phyloP scores from a whole-genome alignment of 2,888 invertebrate species.

The Sarcophaga subvicina region DNA sequence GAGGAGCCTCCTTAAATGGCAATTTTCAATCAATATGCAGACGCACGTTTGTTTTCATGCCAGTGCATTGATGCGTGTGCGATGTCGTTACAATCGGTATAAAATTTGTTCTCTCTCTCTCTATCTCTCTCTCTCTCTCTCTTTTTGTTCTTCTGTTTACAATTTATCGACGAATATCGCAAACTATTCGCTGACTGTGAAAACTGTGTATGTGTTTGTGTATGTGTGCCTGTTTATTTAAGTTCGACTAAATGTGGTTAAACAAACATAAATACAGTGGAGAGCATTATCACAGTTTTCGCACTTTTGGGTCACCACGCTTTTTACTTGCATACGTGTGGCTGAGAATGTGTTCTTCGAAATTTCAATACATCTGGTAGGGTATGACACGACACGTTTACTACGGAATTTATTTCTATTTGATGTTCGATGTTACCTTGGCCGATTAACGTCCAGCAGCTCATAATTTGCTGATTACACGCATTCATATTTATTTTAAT shows the following conservation, averaged over 20 bases:
- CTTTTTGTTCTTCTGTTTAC: not conserved
- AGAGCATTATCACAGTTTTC: no score
- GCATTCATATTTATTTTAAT: no score
- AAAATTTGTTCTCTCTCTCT: not conserved
- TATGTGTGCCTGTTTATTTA: not conserved
- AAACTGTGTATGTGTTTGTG: not conserved
- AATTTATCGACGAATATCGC: not conserved
- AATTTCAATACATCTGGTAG: no score
- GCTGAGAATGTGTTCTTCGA: no score
- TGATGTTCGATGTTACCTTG: no score
- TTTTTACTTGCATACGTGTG: no score
- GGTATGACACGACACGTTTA: no score
- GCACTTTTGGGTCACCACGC: no score
- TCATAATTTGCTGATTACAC: no score
- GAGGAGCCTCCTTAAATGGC: constrained; percentile 34
- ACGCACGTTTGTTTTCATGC: constrained; percentile 58
- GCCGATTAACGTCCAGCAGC: no score
- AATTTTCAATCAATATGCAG: constrained; percentile 67
- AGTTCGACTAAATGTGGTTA: not conserved
- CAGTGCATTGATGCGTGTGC: constrained; percentile 55
- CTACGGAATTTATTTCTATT: no score
- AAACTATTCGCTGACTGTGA: not conserved
- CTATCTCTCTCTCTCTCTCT: not conserved
- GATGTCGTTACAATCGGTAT: constrained; percentile 12
- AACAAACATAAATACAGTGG: not conserved